phyloP scores from a whole-genome alignment of 1,140 invertebrate genomes.

The Ostrea denselamellosa region DNA sequence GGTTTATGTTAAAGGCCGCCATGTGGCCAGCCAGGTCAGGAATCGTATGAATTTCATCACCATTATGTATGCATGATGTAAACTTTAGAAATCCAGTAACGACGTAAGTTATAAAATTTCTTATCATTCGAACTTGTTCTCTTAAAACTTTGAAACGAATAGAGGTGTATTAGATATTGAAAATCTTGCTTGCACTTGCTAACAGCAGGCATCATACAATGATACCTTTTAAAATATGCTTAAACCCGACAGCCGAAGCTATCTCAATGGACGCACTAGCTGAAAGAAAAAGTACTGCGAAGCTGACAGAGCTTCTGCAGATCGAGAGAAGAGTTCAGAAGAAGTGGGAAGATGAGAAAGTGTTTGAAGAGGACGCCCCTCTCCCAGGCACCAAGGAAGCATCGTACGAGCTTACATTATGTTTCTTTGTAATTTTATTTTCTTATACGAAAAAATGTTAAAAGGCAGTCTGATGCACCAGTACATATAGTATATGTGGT shows the following conservation, averaged over 20 bases:
- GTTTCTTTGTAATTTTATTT: too few relatives aligned
- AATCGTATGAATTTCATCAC: not conserved
- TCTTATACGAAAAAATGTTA: too few relatives aligned
- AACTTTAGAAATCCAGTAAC: not conserved
- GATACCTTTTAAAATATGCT: too few relatives aligned
- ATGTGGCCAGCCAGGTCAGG: not conserved
- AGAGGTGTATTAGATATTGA: not conserved
- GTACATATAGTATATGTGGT: not conserved
- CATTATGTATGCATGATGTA: not conserved
- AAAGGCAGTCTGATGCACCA: not conserved
- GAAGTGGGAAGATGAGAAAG: slow-evolving; percentile 88
- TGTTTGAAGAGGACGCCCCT: slow-evolving; percentile 91
- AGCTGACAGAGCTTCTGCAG: slow-evolving; percentile 92
- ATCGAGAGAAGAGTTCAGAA: slow-evolving; percentile 90
- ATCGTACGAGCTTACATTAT: slow-evolving; percentile 63
- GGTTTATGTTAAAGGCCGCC: not conserved
- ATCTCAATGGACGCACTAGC: slow-evolving; percentile 40
- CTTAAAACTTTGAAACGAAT: too few relatives aligned
- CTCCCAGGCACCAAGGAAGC: slow-evolving; percentile 69
- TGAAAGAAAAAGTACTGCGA: slow-evolving; percentile 94
- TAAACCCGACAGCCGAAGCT: not conserved
- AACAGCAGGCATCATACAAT: too few relatives aligned
- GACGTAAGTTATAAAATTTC: too few relatives aligned
- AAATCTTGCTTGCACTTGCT: not conserved
- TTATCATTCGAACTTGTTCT: too few relatives aligned